Conservation (phyloP, 2,888 invertebrate genomes). For the Pelosia muscerda region DNA sequence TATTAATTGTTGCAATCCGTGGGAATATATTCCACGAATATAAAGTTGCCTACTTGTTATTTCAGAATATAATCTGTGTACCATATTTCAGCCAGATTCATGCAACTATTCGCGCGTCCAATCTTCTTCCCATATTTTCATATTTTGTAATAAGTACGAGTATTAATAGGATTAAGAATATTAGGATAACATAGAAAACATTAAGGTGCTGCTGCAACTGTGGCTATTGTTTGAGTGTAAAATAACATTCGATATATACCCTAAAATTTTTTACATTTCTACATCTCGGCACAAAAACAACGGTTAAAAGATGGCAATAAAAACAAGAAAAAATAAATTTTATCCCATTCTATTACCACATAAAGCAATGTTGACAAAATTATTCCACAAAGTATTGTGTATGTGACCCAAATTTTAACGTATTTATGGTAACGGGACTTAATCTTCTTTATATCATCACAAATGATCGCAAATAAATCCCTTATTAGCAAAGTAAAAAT, state of each 20-base stretch:
- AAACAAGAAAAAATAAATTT: constrained; percentile 15
- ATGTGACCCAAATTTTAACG: constrained; percentile 59
- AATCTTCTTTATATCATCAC: constrained; percentile 77
- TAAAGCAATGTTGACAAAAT: constrained; percentile 44
- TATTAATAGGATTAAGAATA: too few relatives aligned
- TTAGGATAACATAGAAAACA: not conserved
- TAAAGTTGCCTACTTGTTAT: too few relatives aligned
- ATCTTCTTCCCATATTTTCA: too few relatives aligned
- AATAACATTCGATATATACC: too few relatives aligned
- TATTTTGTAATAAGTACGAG: too few relatives aligned
- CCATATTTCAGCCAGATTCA: too few relatives aligned
- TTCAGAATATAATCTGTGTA: too few relatives aligned
- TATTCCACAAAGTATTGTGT: constrained; percentile 46
- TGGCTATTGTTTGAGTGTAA: too few relatives aligned
- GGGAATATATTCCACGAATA: too few relatives aligned
- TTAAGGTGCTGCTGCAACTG: not conserved
- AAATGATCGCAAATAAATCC: constrained; percentile 77
- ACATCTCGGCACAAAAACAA: not conserved
- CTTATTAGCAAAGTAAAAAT: constrained; percentile 68
- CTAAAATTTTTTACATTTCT: too few relatives aligned
- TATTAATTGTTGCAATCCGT: too few relatives aligned
- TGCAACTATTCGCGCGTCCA: too few relatives aligned
- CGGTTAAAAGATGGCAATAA: not conserved
- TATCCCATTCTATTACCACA: constrained; percentile 24
- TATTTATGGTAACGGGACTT: constrained; percentile 68